Conservation (phyloP, 2,888 invertebrate species). For the Coleophora deauratella region DNA sequence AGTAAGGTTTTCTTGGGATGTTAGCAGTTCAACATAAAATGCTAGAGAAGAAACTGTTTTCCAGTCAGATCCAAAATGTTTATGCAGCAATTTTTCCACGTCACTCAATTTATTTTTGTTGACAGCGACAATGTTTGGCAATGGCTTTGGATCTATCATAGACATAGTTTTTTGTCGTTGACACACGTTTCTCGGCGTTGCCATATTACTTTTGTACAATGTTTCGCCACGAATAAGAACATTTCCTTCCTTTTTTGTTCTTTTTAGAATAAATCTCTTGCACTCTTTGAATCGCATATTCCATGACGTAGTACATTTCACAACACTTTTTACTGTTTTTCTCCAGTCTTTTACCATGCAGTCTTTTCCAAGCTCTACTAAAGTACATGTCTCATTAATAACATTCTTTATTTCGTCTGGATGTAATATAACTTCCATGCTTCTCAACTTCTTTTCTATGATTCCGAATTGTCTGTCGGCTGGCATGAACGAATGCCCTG, state of each 20-base stretch:
- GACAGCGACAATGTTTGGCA: background rate
- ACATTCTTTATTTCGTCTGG: background rate
- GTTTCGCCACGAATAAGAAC: constrained; percentile 4
- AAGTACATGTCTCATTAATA: background rate
- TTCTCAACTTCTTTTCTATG: constrained; percentile 21
- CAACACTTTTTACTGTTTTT: constrained; percentile 1
- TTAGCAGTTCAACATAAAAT: background rate
- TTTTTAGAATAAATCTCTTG: constrained; percentile 6
- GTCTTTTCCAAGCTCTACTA: background rate
- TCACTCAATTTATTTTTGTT: constrained; percentile 6
- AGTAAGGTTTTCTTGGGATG: background rate
- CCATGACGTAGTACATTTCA: background rate
- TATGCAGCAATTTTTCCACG: constrained; percentile 9
- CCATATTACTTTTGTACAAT: background rate
- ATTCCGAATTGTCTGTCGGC: constrained; percentile 25
- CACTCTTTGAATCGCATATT: constrained; percentile 4
- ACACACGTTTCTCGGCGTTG: background rate
- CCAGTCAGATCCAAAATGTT: constrained; percentile 6
- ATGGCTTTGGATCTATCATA: background rate
- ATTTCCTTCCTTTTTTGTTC: constrained; percentile 6
- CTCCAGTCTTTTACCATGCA: background rate
- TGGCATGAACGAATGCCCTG: constrained; percentile 26
- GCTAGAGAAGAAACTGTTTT: background rate
- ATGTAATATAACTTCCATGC: constrained; percentile 8
- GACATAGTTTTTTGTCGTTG: background rate